phyloP scores from a whole-genome alignment of 2,797 vertebrate genomes.

The Pogoniulus pusillus region DNA sequence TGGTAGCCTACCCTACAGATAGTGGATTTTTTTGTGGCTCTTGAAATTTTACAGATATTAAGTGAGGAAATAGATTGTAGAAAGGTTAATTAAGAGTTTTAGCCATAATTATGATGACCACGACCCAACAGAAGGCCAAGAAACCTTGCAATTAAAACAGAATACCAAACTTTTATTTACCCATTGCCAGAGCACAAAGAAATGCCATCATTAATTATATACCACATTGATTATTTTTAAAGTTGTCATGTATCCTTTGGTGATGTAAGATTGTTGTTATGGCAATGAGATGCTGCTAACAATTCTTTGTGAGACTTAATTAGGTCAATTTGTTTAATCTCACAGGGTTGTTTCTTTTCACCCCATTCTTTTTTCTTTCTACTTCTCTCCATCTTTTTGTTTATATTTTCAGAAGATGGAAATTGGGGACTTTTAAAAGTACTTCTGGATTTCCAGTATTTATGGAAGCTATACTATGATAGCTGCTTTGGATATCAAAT shows the following conservation, averaged over 20 bases:
- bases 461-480: background rate
- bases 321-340: constrained; percentile 39
- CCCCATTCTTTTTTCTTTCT: background rate
- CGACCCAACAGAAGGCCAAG: constrained; percentile 53
- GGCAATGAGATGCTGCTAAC: constrained; percentile 34
- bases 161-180: constrained; percentile 61
- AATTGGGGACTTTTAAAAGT: background rate
- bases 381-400: background rate
- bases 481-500: background rate
- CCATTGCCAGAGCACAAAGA: constrained; percentile 38
- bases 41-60: constrained; percentile 54
- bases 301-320: constrained; percentile 33
- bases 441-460: background rate
- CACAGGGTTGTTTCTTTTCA: background rate
- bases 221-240: constrained; percentile 36
- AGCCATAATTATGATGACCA: constrained; percentile 44
- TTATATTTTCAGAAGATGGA: background rate
- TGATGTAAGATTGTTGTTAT: constrained; percentile 51
- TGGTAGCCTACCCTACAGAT: constrained; percentile 1
- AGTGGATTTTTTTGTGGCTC: background rate
- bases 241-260: constrained; percentile 43
- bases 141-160: constrained; percentile 39
- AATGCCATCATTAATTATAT: constrained; percentile 61
- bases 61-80: constrained; percentile 55
- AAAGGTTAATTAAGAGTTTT: constrained; percentile 71